Base-by-base conservation (phyloP, 2,888 invertebrate species). In the Asteroscopus sphinx region DNA sequence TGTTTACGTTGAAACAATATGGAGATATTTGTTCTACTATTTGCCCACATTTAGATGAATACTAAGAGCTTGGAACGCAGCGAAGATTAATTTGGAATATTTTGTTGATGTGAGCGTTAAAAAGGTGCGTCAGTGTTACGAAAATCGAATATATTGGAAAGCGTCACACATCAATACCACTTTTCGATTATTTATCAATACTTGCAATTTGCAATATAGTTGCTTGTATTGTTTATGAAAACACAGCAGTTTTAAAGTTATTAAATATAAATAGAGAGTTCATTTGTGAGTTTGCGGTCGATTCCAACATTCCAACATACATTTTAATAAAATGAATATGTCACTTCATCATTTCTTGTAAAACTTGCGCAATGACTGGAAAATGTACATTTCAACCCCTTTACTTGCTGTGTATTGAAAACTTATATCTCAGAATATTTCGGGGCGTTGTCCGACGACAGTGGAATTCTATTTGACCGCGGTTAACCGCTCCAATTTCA, bases 71-170 rank as follows among this genome's bases (percentile, higher is more conserved):
- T n/a, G 36, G 32, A 33, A 9, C 25, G 11, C 49, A 33, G 11
- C 16, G 30, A 28, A 39, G 40, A 41, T 46, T 32, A 48, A 54
- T n/a, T 59, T 59, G 46, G 30, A 63, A 59, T 59, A 64, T 64
- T 68, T 53, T 26, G 39, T 4, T 25, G 12, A 46, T 4, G 40
- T 32, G 37, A 52, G 28, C 39, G 15, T 33, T 57, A 13, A 40
- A 41, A 55, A 46, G 45, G 21, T 28, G 15, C 42, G 49, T 30
- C 51, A 55, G 35, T 36, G 51, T 33, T 45, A 52, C 46, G 57
- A 15, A 33, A 54, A 57, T 54, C 46, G 44, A 17, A 45, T 37
- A 58, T 49, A 35, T 46, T 21, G n/a, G n/a, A 32, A 16, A 37
- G 12, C 36, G 30, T 26, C 21, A 33, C 35, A n/a, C 15, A 39